Percentiles rank a stretch among this genome's conserved stretches.
Evolutionary conservation across 2,797 vertebrate species (phyloP).

Genomic region (Enteromius argenteus): DNA sequence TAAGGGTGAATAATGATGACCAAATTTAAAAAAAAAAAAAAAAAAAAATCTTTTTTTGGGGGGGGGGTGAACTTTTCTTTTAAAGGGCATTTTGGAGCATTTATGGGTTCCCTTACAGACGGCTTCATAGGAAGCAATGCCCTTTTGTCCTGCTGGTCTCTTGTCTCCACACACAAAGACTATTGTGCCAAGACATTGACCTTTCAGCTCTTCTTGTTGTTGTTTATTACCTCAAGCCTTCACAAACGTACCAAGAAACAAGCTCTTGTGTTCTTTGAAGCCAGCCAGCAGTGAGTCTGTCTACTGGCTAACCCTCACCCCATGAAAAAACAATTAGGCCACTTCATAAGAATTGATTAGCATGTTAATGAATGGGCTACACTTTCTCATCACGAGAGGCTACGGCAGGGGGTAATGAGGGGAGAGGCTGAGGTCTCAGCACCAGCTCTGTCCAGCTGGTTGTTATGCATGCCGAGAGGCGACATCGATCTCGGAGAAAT

Average conservation of each 20-base stretch:
- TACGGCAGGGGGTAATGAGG: slow-evolving; percentile 57
- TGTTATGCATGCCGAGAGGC: slow-evolving; percentile 55
- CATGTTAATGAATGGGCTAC: slow-evolving; percentile 62
- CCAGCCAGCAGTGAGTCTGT: not conserved
- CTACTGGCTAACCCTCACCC: slow-evolving; percentile 44
- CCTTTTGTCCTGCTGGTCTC: slow-evolving; percentile 38
- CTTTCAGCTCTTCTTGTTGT: slow-evolving; percentile 32
- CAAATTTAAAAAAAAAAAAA: not conserved
- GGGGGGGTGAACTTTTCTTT: slow-evolving; percentile 4
- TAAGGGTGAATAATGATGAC: not conserved
- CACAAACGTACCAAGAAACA: slow-evolving; percentile 17
- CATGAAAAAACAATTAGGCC: slow-evolving; percentile 60
- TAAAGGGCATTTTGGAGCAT: slow-evolving; percentile 39
- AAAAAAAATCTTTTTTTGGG: not conserved
- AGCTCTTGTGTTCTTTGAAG: slow-evolving; percentile 14
- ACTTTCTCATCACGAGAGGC: slow-evolving; percentile 59
- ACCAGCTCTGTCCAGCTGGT: slow-evolving; percentile 44
- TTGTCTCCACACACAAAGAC: slow-evolving; percentile 12
- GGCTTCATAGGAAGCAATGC: slow-evolving; percentile 13
- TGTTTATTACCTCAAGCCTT: slow-evolving; percentile 42
- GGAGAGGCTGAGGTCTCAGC: slow-evolving; percentile 31
- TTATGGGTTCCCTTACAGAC: not conserved
- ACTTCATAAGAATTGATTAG: slow-evolving; percentile 65
- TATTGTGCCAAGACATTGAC: slow-evolving; percentile 36
- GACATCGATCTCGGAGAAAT: slow-evolving; percentile 59